A percentile compares a stretch with the other conserved stretches of the same genome.
phyloP scores from a whole-genome alignment of 2,797 vertebrate genomes.

The Gephyroberyx darwinii region DNA sequence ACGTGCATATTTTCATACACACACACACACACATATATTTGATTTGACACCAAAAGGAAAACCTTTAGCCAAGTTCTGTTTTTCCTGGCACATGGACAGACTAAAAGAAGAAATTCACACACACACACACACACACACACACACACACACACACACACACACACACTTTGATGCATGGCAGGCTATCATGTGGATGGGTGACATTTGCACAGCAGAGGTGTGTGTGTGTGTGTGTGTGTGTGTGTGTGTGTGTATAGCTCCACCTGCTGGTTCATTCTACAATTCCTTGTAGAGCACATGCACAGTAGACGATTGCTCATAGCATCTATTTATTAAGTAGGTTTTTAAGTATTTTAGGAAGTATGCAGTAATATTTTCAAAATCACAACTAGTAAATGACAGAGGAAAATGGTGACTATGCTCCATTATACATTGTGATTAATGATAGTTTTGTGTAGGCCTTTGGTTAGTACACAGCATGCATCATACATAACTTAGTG shows the following conservation, averaged over 20 bases:
- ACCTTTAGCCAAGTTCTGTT: too few species aligned
- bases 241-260: slow-evolving; percentile 3
- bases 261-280: slow-evolving; percentile 38
- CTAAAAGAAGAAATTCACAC: slow-evolving; percentile 12
- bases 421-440: too few species aligned
- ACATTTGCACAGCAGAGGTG: neutral
- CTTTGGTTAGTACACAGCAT: too few species aligned
- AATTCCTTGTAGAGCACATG: too few species aligned
- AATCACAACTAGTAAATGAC: too few species aligned
- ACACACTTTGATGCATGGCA: neutral
- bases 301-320: neutral
- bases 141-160: neutral
- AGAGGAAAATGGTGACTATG: too few species aligned
- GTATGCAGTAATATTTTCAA: too few species aligned
- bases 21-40: neutral
- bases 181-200: neutral
- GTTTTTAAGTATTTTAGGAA: neutral
- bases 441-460: too few species aligned
- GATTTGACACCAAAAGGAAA: too few species aligned
- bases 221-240: slow-evolving; percentile 3
- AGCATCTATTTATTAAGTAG: neutral
- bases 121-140: neutral
- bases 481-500: too few species aligned
- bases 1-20: neutral
- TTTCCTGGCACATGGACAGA: too few species aligned